Percentiles rank a stretch among this genome's conserved stretches.
Evolutionary conservation across 2,113 vertebrate genomes (phyloP).

Genomic region (Hippocampus abdominalis): DNA sequence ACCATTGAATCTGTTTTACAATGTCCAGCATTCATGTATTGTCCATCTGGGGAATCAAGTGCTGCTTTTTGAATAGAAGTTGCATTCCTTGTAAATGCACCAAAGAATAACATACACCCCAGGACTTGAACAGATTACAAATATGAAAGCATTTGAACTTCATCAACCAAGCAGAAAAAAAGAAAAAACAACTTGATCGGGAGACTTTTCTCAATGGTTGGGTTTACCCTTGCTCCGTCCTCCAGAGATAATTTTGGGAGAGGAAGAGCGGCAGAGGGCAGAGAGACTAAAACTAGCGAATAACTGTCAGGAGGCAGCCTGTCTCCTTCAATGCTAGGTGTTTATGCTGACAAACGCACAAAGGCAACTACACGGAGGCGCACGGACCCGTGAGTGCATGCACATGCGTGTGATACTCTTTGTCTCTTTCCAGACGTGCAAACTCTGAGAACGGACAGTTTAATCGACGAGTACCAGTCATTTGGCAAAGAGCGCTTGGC

Average conservation of each 20-base stretch:
- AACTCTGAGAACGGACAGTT: conserved; percentile 34
- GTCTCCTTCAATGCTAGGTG: conserved; percentile 69
- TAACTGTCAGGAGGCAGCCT: conserved; percentile 72
- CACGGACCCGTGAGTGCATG: conserved; percentile 35
- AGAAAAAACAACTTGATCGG: conserved; percentile 7
- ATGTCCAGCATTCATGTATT: neutral
- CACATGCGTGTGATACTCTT: conserved; percentile 26
- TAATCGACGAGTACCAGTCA: conserved; percentile 17
- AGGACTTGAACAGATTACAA: conserved; percentile 37
- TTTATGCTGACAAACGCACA: conserved; percentile 67
- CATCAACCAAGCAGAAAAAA: conserved; percentile 42
- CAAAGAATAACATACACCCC: conserved; percentile 7
- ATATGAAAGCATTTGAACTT: conserved; percentile 40
- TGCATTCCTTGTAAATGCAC: neutral
- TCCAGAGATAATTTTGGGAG: conserved; percentile 57
- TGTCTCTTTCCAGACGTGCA: conserved; percentile 32
- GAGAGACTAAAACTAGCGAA: conserved; percentile 68
- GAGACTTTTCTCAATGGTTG: conserved; percentile 46
- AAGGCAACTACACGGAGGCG: conserved; percentile 29
- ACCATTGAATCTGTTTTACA: neutral
- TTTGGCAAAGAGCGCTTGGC: conserved; percentile 49
- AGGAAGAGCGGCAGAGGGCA: conserved; percentile 58
- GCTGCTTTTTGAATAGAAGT: neutral
- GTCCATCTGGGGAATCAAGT: neutral
- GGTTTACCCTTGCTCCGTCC: conserved; percentile 53